Base-by-base conservation (phyloP, 2,797 vertebrate species). In the Ibycter americanus region DNA sequence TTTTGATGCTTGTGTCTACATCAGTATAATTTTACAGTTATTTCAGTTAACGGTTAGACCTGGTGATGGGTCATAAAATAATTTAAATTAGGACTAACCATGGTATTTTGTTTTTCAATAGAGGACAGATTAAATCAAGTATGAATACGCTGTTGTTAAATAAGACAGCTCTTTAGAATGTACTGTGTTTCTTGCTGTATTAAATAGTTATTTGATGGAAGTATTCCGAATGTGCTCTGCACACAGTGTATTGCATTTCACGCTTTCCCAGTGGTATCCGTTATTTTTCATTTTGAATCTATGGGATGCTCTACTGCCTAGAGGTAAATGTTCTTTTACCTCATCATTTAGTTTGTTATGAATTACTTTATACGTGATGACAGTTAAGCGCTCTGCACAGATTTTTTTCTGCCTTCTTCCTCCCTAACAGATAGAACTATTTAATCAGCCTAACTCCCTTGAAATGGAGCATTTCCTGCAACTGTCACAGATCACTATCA, bases 241-340 rank as follows among this genome's bases (percentile, higher is more conserved):
- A 36, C 62, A 5, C 40, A 40, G 25, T 19, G 46, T 87, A 54
- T 77, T 93, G 59, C 26, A 34, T 92, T 86, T 89, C 61, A 58
- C 2, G 1, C 79, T 77, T 93, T 55, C 47, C 70, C 77, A 7
- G 3, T 47, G 44, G 29, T 71, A 44, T 74, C 55, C 1, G 12
- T 52, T 89, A 23, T 49, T 81, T 97, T 90, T 86, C 12, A 21
- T 56, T 83, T 74, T 51, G 29, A 90, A n/a, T 83, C 86, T 34
- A 11, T 71, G 82, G 70, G 59, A 87, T 42, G 93, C 77, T 67
- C 83, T 52, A 9, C 49, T 89, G 82, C 95, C 92, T 63, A 46
- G 83, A 89, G 84, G n/a, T 59, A 78, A 93, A 87, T 83, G 83
- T 67, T 94, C 72, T 93, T 95, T 92, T 89, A 91, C 67, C 34